Percentiles rank a stretch among this genome's conserved stretches.
Conservation (phyloP, 2,797 vertebrate genomes). For the Sparus aurata region DNA sequence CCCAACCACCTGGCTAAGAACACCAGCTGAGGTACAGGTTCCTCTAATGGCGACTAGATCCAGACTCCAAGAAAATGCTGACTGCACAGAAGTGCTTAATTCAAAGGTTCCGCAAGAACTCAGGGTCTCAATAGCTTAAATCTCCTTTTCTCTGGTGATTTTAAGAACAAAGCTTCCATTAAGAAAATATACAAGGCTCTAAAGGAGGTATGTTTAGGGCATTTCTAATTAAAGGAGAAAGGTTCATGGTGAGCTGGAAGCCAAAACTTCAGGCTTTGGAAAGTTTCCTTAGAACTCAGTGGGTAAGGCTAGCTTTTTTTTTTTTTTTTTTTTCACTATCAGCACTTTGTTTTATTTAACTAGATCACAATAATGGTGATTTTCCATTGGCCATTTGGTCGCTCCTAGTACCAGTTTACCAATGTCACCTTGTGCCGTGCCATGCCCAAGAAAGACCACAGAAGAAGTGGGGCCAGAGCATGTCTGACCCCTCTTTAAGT, state of each 20-base stretch:
- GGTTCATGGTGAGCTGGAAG: not conserved
- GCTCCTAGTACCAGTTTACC: no score
- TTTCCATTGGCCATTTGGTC: no score
- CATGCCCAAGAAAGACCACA: no score
- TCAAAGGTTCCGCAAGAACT: not conserved
- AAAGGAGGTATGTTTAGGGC: not conserved
- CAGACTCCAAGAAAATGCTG: not conserved
- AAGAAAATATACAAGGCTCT: not conserved
- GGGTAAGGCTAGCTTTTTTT: not conserved
- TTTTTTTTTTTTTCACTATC: no score
- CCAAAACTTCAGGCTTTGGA: not conserved
- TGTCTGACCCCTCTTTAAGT: no score
- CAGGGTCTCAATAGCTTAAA: not conserved
- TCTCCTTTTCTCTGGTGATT: not conserved
- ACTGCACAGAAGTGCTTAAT: not conserved
- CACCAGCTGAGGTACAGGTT: not conserved
- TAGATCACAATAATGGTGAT: not conserved
- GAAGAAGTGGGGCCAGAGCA: no score
- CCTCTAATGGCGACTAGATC: not conserved
- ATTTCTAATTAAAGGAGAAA: not conserved
- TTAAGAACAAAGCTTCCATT: slow-evolving; percentile 2
- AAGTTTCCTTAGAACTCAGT: not conserved
- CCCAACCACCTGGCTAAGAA: not conserved
- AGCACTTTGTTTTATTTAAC: not conserved
- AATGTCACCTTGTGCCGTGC: no score